These are phyloP conservation scores for Lepidotrigona ventralis DNA, from an alignment of 1,140 invertebrate species.

Conservation along the genomic window DNA sequence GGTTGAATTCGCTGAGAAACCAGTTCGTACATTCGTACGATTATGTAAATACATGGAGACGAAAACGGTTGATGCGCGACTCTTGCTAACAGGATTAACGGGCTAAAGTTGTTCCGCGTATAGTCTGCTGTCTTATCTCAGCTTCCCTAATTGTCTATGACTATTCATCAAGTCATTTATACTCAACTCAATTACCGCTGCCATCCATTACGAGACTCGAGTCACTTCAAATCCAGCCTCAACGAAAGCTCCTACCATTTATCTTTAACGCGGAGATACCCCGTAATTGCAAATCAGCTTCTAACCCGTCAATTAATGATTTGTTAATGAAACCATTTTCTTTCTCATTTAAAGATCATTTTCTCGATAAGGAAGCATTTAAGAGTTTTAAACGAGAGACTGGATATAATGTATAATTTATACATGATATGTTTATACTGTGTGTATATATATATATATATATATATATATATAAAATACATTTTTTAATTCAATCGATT, in stretches of 20 bases:
- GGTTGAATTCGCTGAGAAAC: neutral
- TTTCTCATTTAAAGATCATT: neutral
- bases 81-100: constrained; percentile 33
- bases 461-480: neutral
- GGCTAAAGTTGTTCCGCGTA: constrained; percentile 36
- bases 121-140: constrained; percentile 53
- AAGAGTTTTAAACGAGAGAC: neutral
- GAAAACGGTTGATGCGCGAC: constrained; percentile 12
- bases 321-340: constrained; percentile 40
- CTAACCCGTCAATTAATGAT: constrained; percentile 39
- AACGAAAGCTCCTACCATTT: constrained; percentile 62
- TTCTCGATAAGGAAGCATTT: neutral
- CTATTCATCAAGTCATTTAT: constrained; percentile 72
- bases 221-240: constrained; percentile 51
- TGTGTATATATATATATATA: too few relatives aligned
- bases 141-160: constrained; percentile 65
- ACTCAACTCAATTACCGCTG: constrained; percentile 65
- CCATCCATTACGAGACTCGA: constrained; percentile 53
- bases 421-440: too few relatives aligned
- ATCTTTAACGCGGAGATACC: constrained; percentile 51
- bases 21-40: neutral
- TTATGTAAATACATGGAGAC: constrained; percentile 18
- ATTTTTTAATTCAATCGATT: neutral
- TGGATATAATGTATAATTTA: too few relatives aligned
- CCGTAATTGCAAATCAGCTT: constrained; percentile 42